Percentiles rank a stretch among this genome's conserved stretches.
Conservation (phyloP, 2,888 invertebrate species). For the Meandrusa payeni region DNA sequence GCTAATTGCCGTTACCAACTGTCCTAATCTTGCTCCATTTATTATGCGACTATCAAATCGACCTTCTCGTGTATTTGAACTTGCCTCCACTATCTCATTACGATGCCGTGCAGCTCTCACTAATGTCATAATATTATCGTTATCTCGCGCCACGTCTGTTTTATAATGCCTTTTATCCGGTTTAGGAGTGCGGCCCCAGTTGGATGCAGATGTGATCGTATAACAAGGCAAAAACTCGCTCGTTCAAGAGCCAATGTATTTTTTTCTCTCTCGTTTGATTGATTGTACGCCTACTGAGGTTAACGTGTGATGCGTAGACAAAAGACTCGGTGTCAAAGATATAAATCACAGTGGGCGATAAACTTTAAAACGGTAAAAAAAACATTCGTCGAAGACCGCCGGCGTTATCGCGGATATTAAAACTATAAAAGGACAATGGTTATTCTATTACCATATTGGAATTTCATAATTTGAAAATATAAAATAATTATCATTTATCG, state of each 20-base stretch:
- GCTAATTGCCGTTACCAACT: constrained; percentile 11
- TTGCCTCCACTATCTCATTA: constrained; percentile 43
- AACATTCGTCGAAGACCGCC: too few relatives aligned
- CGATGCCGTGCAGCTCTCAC: constrained; percentile 37
- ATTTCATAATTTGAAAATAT: too few relatives aligned
- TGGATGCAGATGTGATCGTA: constrained; percentile 13
- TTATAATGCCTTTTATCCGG: constrained; percentile 28
- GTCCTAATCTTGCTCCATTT: constrained; percentile 46
- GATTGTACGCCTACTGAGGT: constrained; percentile 10
- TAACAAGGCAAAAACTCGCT: constrained; percentile 4
- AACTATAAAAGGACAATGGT: too few relatives aligned
- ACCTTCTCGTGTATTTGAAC: constrained; percentile 64
- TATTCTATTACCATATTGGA: too few relatives aligned
- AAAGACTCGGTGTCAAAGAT: background rate
- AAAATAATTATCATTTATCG: too few relatives aligned
- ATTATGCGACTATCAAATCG: constrained; percentile 47
- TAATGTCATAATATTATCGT: constrained; percentile 36
- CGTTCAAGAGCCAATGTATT: constrained; percentile 5
- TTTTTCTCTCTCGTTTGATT: constrained; percentile 18
- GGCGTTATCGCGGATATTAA: too few relatives aligned
- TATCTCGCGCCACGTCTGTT: constrained; percentile 34
- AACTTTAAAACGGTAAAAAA: background rate
- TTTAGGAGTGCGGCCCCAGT: constrained; percentile 16
- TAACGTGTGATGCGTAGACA: constrained; percentile 6
- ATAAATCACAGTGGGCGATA: background rate